phyloP scores from a whole-genome alignment of 2,113 vertebrate species.

The Pyrgilauda ruficollis region DNA sequence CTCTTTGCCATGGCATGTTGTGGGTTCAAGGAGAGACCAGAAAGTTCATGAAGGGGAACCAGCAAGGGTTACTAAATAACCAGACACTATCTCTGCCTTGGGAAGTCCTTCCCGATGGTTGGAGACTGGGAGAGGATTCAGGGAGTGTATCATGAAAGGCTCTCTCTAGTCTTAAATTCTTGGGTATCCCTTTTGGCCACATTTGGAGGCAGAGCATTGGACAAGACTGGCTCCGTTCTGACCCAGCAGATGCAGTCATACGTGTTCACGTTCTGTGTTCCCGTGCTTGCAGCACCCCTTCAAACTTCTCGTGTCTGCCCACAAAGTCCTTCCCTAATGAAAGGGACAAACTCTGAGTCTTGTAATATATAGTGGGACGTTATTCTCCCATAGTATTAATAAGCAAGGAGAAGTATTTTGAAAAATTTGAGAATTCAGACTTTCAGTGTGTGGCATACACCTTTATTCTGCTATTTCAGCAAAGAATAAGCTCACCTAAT shows the following conservation, averaged over 20 bases:
- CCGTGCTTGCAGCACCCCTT: neutral
- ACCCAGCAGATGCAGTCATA: fast-evolving
- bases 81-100: neutral
- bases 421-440: neutral
- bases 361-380: fast-evolving
- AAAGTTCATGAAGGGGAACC: neutral
- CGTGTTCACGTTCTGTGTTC: fast-evolving
- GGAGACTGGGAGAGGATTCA: neutral
- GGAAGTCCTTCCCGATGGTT: neutral
- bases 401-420: neutral
- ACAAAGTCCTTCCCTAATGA: neutral
- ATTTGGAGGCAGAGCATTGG: fast-evolving
- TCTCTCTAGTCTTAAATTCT: neutral
- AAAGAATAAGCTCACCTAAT: neutral
- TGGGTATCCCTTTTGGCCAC: neutral
- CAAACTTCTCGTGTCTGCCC: neutral
- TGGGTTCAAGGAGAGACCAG: neutral
- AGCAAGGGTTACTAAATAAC: neutral
- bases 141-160: neutral
- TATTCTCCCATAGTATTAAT: neutral
- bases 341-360: neutral
- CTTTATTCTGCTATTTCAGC: neutral
- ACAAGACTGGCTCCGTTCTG: fast-evolving
- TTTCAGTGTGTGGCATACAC: neutral
- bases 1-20: neutral